These are phyloP conservation scores for Sclerodermus sp. DNA, from an alignment of 2,888 invertebrate genomes.

Conservation along the genomic window DNA sequence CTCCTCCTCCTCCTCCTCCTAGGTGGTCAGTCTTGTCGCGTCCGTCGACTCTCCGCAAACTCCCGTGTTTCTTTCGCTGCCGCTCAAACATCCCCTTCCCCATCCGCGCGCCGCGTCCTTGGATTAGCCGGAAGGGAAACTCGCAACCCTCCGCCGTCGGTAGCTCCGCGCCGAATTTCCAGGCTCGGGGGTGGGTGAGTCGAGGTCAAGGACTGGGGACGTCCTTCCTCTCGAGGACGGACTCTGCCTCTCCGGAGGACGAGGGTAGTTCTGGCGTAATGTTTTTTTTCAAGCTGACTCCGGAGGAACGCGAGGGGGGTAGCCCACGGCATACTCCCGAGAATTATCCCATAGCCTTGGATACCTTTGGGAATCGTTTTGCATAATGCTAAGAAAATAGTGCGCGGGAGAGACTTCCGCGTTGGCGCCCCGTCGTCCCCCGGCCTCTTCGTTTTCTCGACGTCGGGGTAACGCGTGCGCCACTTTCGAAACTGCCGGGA, in stretches of 20 bases:
- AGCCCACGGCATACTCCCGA: conserved; percentile 28
- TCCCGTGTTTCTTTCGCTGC: neutral
- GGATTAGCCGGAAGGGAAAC: too few species aligned
- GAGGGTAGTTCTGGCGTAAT: too few species aligned
- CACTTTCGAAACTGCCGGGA: too few species aligned
- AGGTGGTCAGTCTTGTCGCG: conserved; percentile 7
- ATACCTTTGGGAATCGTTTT: conserved; percentile 35
- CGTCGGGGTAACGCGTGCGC: too few species aligned
- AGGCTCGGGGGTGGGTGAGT: too few species aligned
- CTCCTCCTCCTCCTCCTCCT: conserved; percentile 10
- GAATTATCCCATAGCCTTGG: conserved; percentile 32
- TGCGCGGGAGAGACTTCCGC: conserved; percentile 14
- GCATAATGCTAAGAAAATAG: conserved; percentile 39
- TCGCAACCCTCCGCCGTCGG: too few species aligned
- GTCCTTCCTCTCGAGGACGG: too few species aligned
- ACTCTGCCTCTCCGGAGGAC: too few species aligned
- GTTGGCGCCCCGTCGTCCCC: neutral
- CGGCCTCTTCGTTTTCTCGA: neutral
- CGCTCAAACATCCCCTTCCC: neutral
- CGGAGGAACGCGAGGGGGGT: conserved; percentile 9
- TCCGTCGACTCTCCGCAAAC: neutral
- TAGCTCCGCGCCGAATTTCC: too few species aligned
- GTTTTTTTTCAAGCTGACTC: conserved; percentile 24
- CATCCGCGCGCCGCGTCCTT: neutral
- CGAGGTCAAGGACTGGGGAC: too few species aligned